Percentiles rank a stretch among this genome's conserved stretches.
phyloP scores from a whole-genome alignment of 37 sponge, comb jelly and placozoan species.

The Haliclona indistincta region DNA sequence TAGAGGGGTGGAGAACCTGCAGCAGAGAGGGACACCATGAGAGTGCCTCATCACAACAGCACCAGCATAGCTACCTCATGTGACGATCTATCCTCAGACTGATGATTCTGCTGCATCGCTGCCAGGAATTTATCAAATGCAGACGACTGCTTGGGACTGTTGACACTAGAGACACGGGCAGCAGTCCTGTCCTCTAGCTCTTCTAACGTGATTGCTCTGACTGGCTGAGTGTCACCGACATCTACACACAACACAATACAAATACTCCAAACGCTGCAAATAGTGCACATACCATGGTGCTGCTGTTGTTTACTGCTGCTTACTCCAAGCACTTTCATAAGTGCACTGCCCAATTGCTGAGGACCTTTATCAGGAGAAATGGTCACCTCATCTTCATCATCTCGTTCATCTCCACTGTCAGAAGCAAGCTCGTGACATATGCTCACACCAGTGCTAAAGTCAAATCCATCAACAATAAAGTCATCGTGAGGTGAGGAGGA shows the following conservation, averaged over 20 bases:
- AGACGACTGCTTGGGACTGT: no score
- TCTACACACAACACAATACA: not conserved
- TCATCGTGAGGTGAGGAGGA: constrained; percentile 5
- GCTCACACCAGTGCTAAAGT: constrained; percentile 72
- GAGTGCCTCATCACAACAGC: no score
- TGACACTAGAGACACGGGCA: no score
- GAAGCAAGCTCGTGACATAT: constrained; percentile 48
- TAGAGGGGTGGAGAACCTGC: no score
- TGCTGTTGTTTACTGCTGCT: not conserved
- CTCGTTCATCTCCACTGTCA: constrained; percentile 57
- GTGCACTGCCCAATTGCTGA: constrained; percentile 19
- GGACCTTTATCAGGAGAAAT: not conserved
- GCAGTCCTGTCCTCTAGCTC: no score
- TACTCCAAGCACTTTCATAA: constrained; percentile 36
- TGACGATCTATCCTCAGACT: no score
- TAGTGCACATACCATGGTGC: not conserved
- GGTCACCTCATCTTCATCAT: not conserved
- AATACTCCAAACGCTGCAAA: not conserved
- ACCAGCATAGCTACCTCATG: no score
- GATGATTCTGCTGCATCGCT: no score
- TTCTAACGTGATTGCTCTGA: constrained; percentile 68
- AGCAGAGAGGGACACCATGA: no score
- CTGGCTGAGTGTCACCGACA: constrained; percentile 13
- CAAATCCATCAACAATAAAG: constrained; percentile 67
- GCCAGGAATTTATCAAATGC: constrained; percentile 69